phyloP scores from a whole-genome alignment of 2,888 invertebrate species.

The Noctua janthina region DNA sequence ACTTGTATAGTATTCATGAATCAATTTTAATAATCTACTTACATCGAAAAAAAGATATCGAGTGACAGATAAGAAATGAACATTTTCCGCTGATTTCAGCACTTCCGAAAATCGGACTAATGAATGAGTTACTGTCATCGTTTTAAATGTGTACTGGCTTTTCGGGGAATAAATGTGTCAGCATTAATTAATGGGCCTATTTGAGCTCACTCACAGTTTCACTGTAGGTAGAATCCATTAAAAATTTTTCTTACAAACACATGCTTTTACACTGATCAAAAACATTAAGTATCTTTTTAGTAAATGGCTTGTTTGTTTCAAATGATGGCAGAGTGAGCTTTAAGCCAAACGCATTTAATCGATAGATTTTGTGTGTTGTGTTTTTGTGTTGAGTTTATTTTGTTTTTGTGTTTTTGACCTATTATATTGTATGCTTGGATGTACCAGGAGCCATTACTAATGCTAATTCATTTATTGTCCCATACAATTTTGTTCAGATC shows the following conservation, averaged over 20 bases:
- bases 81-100: constrained; percentile 17
- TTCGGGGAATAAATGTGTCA: constrained; percentile 38
- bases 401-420: neutral
- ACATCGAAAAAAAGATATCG: constrained; percentile 5
- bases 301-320: constrained; percentile 25
- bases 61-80: constrained; percentile 31
- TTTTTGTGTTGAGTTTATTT: too few relatives aligned
- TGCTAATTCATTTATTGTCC: neutral
- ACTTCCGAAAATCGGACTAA: constrained; percentile 42
- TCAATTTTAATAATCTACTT: constrained; percentile 38
- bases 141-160: constrained; percentile 41
- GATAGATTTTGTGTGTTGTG: neutral
- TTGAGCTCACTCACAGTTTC: constrained; percentile 28
- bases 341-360: neutral
- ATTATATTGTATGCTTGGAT: too few relatives aligned
- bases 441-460: neutral
- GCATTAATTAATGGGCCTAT: constrained; percentile 36
- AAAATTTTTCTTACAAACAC: constrained; percentile 10
- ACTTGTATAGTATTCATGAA: constrained; percentile 26
- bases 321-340: neutral
- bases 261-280: constrained; percentile 30
- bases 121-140: constrained; percentile 30
- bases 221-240: constrained; percentile 17
- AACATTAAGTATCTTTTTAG: constrained; percentile 7
- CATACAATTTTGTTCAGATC: constrained; percentile 5